phyloP scores from a whole-genome alignment of 2,797 vertebrate species.

The Paedocypris micromegethes region DNA sequence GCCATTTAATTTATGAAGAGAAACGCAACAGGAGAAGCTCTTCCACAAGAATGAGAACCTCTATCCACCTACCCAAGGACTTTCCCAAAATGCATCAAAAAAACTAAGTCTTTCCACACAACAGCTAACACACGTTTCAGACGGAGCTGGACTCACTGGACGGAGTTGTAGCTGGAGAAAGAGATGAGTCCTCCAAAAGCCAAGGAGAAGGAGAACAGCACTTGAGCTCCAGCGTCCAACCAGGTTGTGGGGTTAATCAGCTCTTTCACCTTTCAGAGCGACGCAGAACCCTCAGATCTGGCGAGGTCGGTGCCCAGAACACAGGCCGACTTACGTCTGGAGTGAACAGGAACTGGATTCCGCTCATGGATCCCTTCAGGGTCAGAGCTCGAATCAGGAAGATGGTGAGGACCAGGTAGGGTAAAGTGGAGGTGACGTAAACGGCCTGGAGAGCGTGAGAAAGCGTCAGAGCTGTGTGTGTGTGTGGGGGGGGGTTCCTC shows the following conservation, averaged over 20 bases:
- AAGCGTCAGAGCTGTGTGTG: no score
- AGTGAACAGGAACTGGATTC: slow-evolving; percentile 79
- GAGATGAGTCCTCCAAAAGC: slow-evolving; percentile 94
- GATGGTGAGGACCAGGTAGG: slow-evolving; percentile 79
- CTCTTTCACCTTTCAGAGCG: slow-evolving; percentile 70
- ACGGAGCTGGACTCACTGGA: slow-evolving; percentile 75
- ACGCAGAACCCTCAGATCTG: not conserved
- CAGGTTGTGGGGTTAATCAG: slow-evolving; percentile 82
- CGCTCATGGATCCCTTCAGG: slow-evolving; percentile 72
- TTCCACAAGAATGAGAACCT: no score
- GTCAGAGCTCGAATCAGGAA: slow-evolving; percentile 81
- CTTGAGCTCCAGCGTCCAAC: slow-evolving; percentile 91
- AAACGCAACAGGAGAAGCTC: no score
- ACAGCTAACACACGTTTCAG: not conserved
- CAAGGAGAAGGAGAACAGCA: slow-evolving; percentile 92
- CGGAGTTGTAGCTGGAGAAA: slow-evolving; percentile 94
- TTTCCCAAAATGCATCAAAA: no score
- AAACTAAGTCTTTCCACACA: not conserved
- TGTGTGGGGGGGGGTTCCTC: no score
- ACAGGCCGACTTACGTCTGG: slow-evolving; percentile 70
- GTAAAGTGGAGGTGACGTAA: slow-evolving; percentile 82
- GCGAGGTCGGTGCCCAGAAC: no score
- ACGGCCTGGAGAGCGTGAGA: slow-evolving; percentile 67
- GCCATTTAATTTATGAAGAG: no score
- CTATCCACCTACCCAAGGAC: no score